These are phyloP conservation scores for Arctocebus calabarensis DNA, from an alignment of 2,797 vertebrate genomes.

Conservation along the genomic window DNA sequence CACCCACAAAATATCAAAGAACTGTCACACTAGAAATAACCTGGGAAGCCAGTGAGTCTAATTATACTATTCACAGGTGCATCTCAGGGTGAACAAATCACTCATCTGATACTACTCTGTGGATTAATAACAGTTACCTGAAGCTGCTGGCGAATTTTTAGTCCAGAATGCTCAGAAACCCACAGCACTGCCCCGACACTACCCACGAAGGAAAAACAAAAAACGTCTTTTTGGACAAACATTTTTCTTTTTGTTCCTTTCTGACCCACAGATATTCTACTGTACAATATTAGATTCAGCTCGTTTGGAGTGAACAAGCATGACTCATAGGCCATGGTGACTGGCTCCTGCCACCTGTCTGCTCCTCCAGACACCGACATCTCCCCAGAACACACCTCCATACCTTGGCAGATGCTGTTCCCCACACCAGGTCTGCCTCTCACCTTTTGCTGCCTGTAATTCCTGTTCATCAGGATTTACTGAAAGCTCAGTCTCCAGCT, in stretches of 20 bases:
- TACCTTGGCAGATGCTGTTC: background rate
- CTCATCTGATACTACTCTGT: background rate
- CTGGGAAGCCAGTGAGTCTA: background rate
- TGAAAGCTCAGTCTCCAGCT: background rate
- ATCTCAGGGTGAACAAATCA: background rate
- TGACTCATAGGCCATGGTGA: background rate
- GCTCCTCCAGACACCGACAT: background rate
- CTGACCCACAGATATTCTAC: background rate
- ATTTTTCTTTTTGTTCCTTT: background rate
- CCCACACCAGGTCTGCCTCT: background rate
- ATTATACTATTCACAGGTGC: background rate
- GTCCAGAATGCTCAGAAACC: background rate
- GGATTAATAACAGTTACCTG: background rate
- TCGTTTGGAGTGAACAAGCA: background rate
- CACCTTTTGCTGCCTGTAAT: background rate
- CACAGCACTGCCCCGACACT: background rate
- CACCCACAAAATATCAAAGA: background rate
- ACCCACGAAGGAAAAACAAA: rapidly evolving
- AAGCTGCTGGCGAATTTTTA: background rate
- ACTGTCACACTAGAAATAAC: background rate
- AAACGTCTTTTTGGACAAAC: background rate
- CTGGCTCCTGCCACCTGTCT: background rate
- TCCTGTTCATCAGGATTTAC: background rate
- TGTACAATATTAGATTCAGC: background rate
- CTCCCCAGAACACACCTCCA: background rate